Base-by-base conservation (phyloP, 2,113 vertebrate genomes). In the Silurus meridionalis region DNA sequence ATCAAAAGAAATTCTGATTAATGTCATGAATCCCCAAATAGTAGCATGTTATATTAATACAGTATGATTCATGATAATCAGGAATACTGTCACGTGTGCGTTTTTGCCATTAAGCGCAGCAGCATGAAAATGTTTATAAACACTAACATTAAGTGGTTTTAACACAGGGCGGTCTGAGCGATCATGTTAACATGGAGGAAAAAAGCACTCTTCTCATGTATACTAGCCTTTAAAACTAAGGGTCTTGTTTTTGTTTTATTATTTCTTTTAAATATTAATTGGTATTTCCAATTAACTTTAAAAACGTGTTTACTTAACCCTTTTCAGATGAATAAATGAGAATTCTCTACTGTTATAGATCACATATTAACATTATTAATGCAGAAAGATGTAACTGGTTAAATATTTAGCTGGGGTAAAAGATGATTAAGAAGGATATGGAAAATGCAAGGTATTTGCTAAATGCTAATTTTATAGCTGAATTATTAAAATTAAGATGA, bases 61-160 rank as follows among this genome's bases (percentile, higher is more conserved):
- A 37, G 14, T n/a, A 66, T 5, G 4, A 14, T 66, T 37, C 37
- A 37, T 6, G 5, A 13, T 46, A 37, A 75, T 53, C 72, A 21
- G 50, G 21, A 48, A 77, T 14, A n/a, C 11, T 21, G 0, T 77
- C 74, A 53, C 50, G 2, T 46, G 23, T 1, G 11, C 5, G 3
- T 55, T 50, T 77, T 77, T 77, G 50, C 23, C 52, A 53, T 78
- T 25, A 55, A 55, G 50, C 13, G 8, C 57, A 77, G 23, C n/a
- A 13, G 71, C 69, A 75, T 15, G 61, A 75, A 63, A 55, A 6
- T 81, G 79, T 75, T 77, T 82, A 82, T 82, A 88, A 88, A 88
- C 87, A 85, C 25, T 0, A 61, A 55, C 28, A 2, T 84, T 8
- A 74, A 82, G 82, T 66, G 52, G 17, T 77, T 46, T 53, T 37